Evolutionary conservation across 1,140 invertebrate genomes (phyloP).

Genomic region (Dendroctonus valens): DNA sequence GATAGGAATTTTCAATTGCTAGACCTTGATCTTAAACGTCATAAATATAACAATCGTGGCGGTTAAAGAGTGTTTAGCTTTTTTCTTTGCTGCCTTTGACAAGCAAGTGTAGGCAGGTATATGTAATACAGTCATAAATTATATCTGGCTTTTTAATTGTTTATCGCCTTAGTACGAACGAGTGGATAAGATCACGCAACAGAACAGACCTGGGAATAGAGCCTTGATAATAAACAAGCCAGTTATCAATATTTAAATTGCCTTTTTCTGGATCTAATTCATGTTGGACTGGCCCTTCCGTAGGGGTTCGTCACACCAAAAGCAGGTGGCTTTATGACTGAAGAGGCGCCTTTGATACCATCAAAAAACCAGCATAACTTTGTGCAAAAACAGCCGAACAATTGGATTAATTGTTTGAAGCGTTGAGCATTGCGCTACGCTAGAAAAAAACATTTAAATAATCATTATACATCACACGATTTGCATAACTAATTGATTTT

Average conservation of each 20-base stretch:
- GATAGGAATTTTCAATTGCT: conserved; percentile 23
- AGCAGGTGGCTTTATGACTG: too few relatives aligned
- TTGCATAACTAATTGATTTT: conserved; percentile 33
- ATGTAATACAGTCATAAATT: conserved; percentile 32
- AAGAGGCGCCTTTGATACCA: too few relatives aligned
- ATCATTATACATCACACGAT: conserved; percentile 26
- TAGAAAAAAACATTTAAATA: conserved; percentile 15
- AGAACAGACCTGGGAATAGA: conserved; percentile 1
- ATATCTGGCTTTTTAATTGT: conserved; percentile 28
- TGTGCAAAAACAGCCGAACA: too few relatives aligned
- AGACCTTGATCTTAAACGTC: conserved; percentile 32
- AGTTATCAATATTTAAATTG: too few relatives aligned
- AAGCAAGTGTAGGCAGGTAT: conserved; percentile 30
- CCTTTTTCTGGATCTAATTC: too few relatives aligned
- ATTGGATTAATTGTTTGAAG: too few relatives aligned
- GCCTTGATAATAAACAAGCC: too few relatives aligned
- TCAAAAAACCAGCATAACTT: too few relatives aligned
- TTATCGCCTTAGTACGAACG: conserved; percentile 6
- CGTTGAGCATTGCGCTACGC: too few relatives aligned
- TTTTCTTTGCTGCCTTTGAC: conserved; percentile 23
- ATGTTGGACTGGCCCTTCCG: too few relatives aligned
- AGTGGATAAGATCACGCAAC: conserved; percentile 22
- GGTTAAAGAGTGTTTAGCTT: conserved; percentile 6
- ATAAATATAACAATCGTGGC: conserved; percentile 32
- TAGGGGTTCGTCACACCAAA: too few relatives aligned